Conservation (phyloP, 2,888 invertebrate species). For the Pristionchus maxplancki region DNA sequence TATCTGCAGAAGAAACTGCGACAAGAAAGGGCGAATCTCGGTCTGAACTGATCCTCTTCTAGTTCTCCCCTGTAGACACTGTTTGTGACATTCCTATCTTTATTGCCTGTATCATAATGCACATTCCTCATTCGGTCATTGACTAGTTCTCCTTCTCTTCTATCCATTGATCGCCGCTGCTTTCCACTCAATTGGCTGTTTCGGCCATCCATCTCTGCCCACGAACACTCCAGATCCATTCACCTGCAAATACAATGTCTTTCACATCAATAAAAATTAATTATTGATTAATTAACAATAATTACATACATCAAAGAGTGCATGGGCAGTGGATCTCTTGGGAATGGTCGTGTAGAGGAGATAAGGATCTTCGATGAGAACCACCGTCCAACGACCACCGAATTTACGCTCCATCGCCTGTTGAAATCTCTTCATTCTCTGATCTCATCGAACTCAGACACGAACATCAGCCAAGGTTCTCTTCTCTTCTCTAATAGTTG, state of each 20-base stretch:
- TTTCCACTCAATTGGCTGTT: constrained; percentile 13
- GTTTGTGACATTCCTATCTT: background rate
- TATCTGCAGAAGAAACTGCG: constrained; percentile 42
- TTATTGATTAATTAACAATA: background rate
- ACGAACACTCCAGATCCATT: constrained; percentile 47
- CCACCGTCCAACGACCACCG: constrained; percentile 33
- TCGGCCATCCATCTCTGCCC: constrained; percentile 44
- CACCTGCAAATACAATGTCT: constrained; percentile 13
- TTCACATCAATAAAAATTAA: background rate
- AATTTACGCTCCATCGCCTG: constrained; percentile 35
- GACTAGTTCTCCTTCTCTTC: background rate
- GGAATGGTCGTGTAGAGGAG: constrained; percentile 24
- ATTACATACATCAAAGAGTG: constrained; percentile 32
- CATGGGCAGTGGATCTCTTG: constrained; percentile 25
- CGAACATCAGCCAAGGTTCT: background rate
- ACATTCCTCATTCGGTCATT: background rate
- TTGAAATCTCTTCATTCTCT: background rate
- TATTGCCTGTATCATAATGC: constrained; percentile 9
- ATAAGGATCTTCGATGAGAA: constrained; percentile 40
- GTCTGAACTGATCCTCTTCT: background rate
- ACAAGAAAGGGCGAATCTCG: constrained; percentile 23
- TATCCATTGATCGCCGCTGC: background rate
- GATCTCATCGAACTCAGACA: background rate
- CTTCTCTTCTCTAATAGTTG: background rate
- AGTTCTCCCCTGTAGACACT: background rate